Evolutionary conservation across 2,888 invertebrate genomes (phyloP).

Genomic region (Andrena bucephala): DNA sequence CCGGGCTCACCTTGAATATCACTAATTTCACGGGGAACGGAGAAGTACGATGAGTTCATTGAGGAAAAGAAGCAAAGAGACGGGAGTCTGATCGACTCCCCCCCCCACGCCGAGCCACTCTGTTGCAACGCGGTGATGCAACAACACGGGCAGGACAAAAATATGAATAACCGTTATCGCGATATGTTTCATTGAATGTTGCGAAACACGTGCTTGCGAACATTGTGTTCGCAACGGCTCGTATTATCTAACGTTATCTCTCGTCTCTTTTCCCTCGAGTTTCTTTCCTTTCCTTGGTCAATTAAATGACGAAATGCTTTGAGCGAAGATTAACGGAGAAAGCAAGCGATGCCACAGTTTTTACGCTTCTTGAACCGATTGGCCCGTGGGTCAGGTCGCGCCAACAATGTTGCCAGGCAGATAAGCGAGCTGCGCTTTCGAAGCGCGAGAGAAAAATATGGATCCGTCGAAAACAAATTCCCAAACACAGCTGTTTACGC

Average conservation of each 20-base stretch:
- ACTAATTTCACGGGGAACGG: constrained; percentile 29
- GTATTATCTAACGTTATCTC: constrained; percentile 35
- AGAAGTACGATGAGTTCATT: constrained; percentile 23
- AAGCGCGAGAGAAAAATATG: no score
- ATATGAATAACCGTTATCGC: constrained; percentile 43
- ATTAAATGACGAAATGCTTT: not conserved
- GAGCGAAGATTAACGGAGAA: not conserved
- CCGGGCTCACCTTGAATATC: constrained; percentile 35
- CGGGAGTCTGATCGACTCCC: not conserved
- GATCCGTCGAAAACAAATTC: no score
- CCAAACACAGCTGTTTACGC: no score
- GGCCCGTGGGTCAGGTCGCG: no score
- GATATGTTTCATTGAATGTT: constrained; percentile 36
- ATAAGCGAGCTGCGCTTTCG: no score
- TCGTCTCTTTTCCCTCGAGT: not conserved
- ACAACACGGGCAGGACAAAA: constrained; percentile 26
- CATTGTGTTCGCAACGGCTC: not conserved
- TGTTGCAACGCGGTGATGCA: constrained; percentile 46
- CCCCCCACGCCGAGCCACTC: not conserved
- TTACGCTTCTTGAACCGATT: not conserved
- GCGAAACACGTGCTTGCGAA: constrained; percentile 21
- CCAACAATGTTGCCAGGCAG: no score
- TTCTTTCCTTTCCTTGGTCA: not conserved
- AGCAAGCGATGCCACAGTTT: not conserved
- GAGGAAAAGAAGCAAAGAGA: constrained; percentile 22